phyloP scores from a whole-genome alignment of 1,140 invertebrate genomes.

The Cotesia chilonis region DNA sequence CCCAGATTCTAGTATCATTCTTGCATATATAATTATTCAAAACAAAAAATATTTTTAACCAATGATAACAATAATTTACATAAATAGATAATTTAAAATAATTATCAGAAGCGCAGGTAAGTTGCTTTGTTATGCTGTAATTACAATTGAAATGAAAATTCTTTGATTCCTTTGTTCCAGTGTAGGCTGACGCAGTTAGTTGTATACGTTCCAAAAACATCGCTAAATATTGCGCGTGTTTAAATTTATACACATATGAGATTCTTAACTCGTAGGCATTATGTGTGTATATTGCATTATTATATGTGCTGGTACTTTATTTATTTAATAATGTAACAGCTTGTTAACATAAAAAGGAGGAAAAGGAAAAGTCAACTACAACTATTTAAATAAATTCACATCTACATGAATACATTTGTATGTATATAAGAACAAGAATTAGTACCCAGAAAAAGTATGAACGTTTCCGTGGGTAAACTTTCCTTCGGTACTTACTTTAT shows the following conservation, averaged over 20 bases:
- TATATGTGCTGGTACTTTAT: neutral
- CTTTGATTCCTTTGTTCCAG: conserved; percentile 18
- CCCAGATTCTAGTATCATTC: neutral
- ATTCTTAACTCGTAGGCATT: neutral
- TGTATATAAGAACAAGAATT: neutral
- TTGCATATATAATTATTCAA: neutral
- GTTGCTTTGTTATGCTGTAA: no score
- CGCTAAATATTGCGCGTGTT: neutral
- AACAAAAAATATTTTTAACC: neutral
- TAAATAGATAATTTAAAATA: no score
- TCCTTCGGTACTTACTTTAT: no score
- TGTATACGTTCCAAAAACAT: conserved; percentile 19
- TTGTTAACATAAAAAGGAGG: neutral
- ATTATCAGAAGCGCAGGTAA: no score
- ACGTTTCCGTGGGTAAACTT: no score
- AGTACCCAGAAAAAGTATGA: no score
- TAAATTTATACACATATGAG: neutral
- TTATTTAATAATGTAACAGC: no score
- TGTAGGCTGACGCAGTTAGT: neutral
- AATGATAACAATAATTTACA: neutral
- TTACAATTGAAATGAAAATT: neutral
- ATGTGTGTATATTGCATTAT: neutral
- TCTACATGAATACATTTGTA: no score
- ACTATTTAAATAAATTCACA: neutral
- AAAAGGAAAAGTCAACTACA: neutral